A percentile compares a stretch with the other conserved stretches of the same genome.
phyloP scores from a whole-genome alignment of 2,797 vertebrate species.

The Kryptolebias ocellatus region DNA sequence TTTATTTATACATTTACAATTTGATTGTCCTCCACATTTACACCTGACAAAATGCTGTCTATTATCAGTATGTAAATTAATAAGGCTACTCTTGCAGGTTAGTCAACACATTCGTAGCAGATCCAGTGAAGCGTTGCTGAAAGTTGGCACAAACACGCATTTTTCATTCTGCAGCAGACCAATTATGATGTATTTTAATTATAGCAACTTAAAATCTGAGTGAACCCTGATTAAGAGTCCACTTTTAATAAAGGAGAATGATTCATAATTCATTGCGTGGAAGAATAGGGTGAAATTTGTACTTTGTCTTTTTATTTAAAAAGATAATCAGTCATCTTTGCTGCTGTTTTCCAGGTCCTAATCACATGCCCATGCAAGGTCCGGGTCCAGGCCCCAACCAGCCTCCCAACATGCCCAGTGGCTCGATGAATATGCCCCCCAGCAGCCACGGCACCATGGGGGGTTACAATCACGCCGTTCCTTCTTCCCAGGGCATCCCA shows the following conservation, averaged over 20 bases:
- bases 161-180: no score
- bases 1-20: background rate
- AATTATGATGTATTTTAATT: no score
- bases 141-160: no score
- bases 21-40: background rate
- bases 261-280: no score
- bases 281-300: no score
- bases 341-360: constrained; percentile 86
- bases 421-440: constrained; percentile 94
- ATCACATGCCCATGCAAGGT: constrained; percentile 98
- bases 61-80: no score
- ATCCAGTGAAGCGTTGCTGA: no score
- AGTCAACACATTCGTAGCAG: no score
- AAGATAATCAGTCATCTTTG: constrained; percentile 20
- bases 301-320: no score
- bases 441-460: constrained; percentile 96
- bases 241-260: background rate
- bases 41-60: background rate
- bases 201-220: no score
- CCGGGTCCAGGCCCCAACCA: constrained; percentile 96
- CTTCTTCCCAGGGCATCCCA: constrained; percentile 93
- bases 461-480: constrained; percentile 94
- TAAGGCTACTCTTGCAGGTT: no score
- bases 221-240: background rate
- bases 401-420: constrained; percentile 92